Evolutionary conservation across 2,113 vertebrate species (phyloP).

Genomic region (Cnemophilus loriae): DNA sequence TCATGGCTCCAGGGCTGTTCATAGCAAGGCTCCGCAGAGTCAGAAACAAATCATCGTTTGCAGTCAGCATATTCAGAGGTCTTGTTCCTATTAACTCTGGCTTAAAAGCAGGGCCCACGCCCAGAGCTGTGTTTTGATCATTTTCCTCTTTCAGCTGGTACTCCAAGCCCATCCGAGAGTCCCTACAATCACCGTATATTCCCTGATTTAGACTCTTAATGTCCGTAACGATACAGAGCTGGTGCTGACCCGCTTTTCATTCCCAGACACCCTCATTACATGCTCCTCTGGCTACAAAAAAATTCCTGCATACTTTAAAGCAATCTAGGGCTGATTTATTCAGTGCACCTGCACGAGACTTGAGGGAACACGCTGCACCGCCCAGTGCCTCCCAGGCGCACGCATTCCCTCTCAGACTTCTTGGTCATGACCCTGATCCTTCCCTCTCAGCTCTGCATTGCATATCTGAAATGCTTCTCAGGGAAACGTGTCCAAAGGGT

Average conservation of each 20-base stretch:
- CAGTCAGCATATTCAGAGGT: not conserved
- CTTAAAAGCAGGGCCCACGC: not conserved
- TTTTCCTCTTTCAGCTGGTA: not conserved
- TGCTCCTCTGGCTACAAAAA: not conserved
- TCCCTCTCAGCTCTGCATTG: not conserved
- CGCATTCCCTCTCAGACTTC: not conserved
- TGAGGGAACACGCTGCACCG: not conserved
- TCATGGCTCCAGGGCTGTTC: conserved; percentile 19
- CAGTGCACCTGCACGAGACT: conserved; percentile 23
- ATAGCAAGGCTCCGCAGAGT: not conserved
- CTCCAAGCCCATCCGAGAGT: not conserved
- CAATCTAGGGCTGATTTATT: conserved; percentile 43
- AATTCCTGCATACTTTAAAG: conserved; percentile 13
- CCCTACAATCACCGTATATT: not conserved
- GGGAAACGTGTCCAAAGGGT: not conserved
- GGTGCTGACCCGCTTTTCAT: not conserved
- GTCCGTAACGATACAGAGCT: not conserved
- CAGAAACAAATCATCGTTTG: not conserved
- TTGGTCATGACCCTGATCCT: conserved; percentile 35
- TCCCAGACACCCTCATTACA: not conserved
- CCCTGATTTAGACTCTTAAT: not conserved
- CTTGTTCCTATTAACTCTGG: not conserved
- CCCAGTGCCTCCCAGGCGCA: not conserved
- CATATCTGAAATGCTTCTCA: not conserved
- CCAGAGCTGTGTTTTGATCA: not conserved